Evolutionary conservation across 2,888 invertebrate species (phyloP).

Genomic region (Cephus pygmeus): DNA sequence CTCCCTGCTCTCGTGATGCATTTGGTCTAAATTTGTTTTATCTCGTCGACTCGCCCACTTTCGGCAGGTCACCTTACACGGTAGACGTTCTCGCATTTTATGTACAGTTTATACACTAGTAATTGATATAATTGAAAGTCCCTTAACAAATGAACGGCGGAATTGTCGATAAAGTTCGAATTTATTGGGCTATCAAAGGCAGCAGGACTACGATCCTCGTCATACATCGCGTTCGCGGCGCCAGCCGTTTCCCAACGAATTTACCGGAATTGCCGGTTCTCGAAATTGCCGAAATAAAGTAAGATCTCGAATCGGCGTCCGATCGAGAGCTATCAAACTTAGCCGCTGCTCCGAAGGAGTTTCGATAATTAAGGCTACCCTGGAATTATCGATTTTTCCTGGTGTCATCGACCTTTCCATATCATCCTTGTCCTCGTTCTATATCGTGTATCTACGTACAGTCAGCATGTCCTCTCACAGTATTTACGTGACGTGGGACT

Average conservation of each 20-base stretch:
- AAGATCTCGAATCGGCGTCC: neutral
- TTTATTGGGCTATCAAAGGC: neutral
- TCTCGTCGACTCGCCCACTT: neutral
- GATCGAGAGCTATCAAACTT: slow-evolving; percentile 15
- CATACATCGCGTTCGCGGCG: neutral
- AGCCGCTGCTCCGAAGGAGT: slow-evolving; percentile 5
- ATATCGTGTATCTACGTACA: neutral
- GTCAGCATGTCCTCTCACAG: neutral
- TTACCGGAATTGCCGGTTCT: neutral
- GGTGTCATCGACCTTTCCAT: neutral
- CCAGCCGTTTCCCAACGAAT: neutral
- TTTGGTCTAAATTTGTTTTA: neutral
- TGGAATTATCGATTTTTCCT: neutral
- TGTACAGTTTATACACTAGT: slow-evolving; percentile 32
- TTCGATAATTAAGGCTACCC: neutral
- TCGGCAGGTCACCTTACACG: neutral
- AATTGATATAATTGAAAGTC: slow-evolving; percentile 23
- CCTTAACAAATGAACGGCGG: neutral
- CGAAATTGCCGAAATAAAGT: neutral
- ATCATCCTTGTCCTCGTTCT: neutral
- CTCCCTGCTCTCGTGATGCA: slow-evolving; percentile 12
- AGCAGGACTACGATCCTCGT: neutral
- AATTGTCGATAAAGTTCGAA: neutral
- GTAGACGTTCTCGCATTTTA: slow-evolving; percentile 7
- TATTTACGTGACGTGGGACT: neutral